Conservation (phyloP, 2,888 invertebrate genomes). For the Prenolepis imparis region DNA sequence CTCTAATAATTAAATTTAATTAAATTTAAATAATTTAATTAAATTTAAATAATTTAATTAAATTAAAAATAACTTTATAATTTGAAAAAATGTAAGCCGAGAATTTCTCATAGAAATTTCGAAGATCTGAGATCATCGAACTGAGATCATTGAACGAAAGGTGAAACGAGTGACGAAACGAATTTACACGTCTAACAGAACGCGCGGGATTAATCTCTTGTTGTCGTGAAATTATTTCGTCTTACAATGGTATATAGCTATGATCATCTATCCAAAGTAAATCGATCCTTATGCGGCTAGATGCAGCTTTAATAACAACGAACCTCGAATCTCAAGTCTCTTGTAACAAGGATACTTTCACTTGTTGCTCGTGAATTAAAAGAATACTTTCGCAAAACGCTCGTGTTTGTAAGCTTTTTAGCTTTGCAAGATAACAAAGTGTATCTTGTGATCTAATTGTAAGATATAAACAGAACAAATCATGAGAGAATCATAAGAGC, state of each 20-base stretch:
- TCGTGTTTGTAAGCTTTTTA: not conserved
- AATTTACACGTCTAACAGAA: slow-evolving; percentile 7
- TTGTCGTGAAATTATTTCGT: not conserved
- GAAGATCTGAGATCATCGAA: not conserved
- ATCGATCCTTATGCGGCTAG: not conserved
- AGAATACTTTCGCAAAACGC: not conserved
- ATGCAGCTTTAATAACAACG: slow-evolving; percentile 5
- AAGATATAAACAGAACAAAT: not conserved
- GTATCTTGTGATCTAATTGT: not conserved
- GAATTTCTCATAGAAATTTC: not conserved
- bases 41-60: not conserved
- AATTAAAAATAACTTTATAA: too few species aligned
- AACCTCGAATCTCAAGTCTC: not conserved
- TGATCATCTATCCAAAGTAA: not conserved
- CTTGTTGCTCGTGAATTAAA: not conserved
- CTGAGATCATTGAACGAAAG: not conserved
- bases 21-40: not conserved
- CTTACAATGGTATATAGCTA: not conserved
- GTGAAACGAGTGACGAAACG: not conserved
- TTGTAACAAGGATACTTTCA: slow-evolving; percentile 5
- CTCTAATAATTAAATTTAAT: not conserved
- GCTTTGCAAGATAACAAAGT: not conserved
- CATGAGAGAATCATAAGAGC: not conserved
- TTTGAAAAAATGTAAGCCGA: not conserved
- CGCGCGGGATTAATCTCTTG: not conserved